Base-by-base conservation (phyloP, 2,888 invertebrate genomes). In the Pterobdella sp. region DNA sequence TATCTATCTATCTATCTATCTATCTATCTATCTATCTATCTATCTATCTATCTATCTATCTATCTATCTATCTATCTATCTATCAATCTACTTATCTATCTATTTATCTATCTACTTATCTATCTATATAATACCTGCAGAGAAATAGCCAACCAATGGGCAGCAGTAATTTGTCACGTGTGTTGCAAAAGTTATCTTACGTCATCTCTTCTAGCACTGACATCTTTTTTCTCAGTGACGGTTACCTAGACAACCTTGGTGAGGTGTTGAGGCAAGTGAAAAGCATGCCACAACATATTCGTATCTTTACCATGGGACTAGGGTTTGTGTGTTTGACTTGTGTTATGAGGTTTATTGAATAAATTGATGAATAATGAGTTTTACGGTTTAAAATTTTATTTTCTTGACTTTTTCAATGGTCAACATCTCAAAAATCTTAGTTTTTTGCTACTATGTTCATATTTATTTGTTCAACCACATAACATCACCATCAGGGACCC, bases 201-300 rank as follows among this genome's bases (percentile, higher is more conserved):
- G n/a, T 56, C 7, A 3, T 7, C 29, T n/a, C 66, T 10, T 22
- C 36, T 14, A 29, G 66, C 32, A 35, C 31, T 32, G 49, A 65
- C 31, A 26, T 72, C 66, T 7, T 71, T 14, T n/a, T 71, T 36
- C 52, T 71, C 34, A 60, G 35, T 32, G 71, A 71, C 26, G 71
- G 71, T n/a, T 71, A 63, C 63, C 63, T 71, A 0, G 63, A 71
- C 26, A n/a, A 63, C 63, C 35, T 32, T n/a, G 1, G n/a, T 3
- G 71, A 29, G 2, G 36, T 71, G 14, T 26, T 71, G 63, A 1
- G 34, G 35, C 22, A 10, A 22, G 35, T 63, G 10, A 31, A 29
- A n/a, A 22, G n/a, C n/a, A 34, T 71, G 22, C 71, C 60, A n/a
- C 26, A 14, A 1, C 52, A 34, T n/a, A 60, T 36, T n/a, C 32